Evolutionary conservation across 2,888 invertebrate genomes (phyloP).

Genomic region (Drosophila planitibia): DNA sequence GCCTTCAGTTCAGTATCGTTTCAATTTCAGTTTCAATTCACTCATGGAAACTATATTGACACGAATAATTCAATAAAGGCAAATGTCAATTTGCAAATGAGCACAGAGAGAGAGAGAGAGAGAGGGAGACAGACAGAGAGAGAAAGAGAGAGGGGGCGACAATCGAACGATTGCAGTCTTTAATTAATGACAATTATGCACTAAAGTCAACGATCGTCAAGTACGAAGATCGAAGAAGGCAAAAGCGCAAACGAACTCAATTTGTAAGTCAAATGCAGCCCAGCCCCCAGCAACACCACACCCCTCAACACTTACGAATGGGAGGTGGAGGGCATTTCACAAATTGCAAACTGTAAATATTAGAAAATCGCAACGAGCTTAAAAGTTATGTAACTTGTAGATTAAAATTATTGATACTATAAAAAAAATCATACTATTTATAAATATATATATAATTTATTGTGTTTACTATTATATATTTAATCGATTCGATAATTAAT

Average conservation of each 20-base stretch:
- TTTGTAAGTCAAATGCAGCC: conserved; percentile 56
- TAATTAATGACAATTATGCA: conserved; percentile 73
- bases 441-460: conserved; percentile 1
- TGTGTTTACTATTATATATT: not conserved
- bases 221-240: conserved; percentile 58
- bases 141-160: conserved; percentile 28
- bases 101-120: not conserved
- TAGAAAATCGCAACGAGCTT: conserved; percentile 15
- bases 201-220: conserved; percentile 29
- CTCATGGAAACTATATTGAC: conserved; percentile 44
- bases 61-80: conserved; percentile 61
- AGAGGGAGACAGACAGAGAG: conserved; percentile 49
- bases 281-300: not conserved
- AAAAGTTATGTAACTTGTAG: not conserved
- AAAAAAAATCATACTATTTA: conserved; percentile 11
- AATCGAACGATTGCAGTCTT: conserved; percentile 70
- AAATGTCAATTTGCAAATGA: conserved; percentile 53
- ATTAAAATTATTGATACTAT: conserved; percentile 9
- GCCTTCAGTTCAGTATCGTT: conserved; percentile 11
- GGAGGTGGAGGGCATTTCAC: not conserved
- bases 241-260: conserved; percentile 45
- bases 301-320: not conserved
- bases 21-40: conserved; percentile 29
- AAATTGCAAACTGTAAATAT: conserved; percentile 27
- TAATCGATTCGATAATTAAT: not conserved